phyloP scores from a whole-genome alignment of 2,113 vertebrate species.

The Campylomormyrus numenius region DNA sequence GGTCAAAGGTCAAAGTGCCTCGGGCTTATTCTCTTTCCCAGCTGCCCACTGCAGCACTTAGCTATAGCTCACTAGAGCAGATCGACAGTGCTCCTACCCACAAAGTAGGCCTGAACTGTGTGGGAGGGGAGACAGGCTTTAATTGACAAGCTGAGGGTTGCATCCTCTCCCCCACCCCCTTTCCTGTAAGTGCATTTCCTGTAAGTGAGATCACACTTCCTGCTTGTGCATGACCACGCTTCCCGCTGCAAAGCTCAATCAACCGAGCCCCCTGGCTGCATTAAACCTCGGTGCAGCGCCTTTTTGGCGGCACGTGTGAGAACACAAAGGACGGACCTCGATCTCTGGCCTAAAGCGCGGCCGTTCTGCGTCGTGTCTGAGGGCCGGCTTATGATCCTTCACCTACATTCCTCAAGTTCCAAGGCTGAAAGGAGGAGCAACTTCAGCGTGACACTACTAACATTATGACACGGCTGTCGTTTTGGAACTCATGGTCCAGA shows the following conservation, averaged over 20 bases:
- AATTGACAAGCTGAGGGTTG: neutral
- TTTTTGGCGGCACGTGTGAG: neutral
- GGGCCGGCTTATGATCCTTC: neutral
- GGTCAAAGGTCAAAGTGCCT: neutral
- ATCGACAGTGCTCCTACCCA: neutral
- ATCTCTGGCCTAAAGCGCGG: neutral
- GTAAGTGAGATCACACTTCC: constrained; percentile 39
- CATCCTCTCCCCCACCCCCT: neutral
- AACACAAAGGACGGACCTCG: neutral
- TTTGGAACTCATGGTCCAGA: neutral
- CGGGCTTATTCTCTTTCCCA: constrained; percentile 5
- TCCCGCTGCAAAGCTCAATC: neutral
- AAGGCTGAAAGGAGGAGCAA: neutral
- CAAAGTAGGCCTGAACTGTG: neutral
- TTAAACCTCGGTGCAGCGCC: neutral
- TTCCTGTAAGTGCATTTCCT: constrained; percentile 37
- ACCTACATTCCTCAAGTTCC: neutral
- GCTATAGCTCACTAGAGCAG: neutral
- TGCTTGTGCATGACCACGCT: constrained; percentile 33
- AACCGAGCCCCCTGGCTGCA: neutral
- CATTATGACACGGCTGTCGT: neutral
- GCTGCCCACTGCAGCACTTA: neutral
- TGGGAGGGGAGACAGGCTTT: neutral
- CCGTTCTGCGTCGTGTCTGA: neutral
- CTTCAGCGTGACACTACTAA: neutral